Base-by-base conservation (phyloP, 92 coral and sea anemone genomes). In the Scolanthus callimorphus region DNA sequence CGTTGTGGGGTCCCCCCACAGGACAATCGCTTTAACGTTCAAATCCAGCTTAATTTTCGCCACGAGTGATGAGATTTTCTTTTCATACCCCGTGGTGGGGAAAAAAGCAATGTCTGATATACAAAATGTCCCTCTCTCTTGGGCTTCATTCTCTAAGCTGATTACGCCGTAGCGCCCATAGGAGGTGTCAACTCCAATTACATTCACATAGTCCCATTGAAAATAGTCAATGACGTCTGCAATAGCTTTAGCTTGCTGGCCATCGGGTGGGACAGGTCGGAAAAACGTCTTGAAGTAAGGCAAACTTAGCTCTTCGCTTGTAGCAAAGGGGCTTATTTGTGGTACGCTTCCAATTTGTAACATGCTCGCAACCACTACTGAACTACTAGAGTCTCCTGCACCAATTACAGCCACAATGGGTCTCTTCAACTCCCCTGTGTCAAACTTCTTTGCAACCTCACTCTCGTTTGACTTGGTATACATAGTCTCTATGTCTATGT, bases 261-360 rank as follows among this genome's bases (percentile, higher is more conserved):
- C 61, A 50, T 91, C 97, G 0, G 95, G 79, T 8, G 97, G 91
- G n/a, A 76, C 77, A 0, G 97, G 90, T 12, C 96, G 84, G 46
- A 81, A 87, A 47, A 91, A 91, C 17, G 80, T 76, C 54, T 62
- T 70, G 54, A 70, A 91, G 10, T 70, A 39, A 10, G 71, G 75
- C 10, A 77, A 60, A 44, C 88, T 87, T 17, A 91, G 41, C 29
- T 91, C 90, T 20, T 78, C 82, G 26, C 96, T 91, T 27, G 96
- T 79, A 2, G 97, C 90, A 20, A 68, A 58, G 9, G 90, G 82
- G 29, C 95, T 91, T 17, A 91, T 82, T 19, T 66, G 78, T 0
- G 97, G 85, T n/a, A 88, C 65, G 19, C 57, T 45, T 1, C 78
- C 79, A 11, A 87, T 74, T 31, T 87, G 95, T 0, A 87, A 77